phyloP scores from a whole-genome alignment of 2,888 invertebrate species.

The Archaeoteleia sp. region DNA sequence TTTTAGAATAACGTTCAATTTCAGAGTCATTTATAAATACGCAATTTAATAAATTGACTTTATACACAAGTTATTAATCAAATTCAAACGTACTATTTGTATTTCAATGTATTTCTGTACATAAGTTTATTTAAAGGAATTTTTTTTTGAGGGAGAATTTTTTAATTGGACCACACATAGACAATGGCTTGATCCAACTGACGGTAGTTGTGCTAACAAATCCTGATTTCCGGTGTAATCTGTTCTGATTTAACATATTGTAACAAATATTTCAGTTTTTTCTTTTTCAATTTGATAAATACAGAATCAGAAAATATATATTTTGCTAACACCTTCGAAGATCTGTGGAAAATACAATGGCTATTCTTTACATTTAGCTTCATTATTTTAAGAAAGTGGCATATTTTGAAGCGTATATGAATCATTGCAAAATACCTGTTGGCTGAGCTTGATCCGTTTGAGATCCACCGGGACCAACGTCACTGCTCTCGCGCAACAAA shows the following conservation, averaged over 20 bases:
- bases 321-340: constrained; percentile 7
- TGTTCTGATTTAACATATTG: no score
- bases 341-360: constrained; percentile 16
- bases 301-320: constrained; percentile 6
- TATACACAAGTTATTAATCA: no score
- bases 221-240: constrained; percentile 35
- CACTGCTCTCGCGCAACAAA: constrained; percentile 65
- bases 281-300: constrained; percentile 13
- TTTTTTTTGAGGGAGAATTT: no score
- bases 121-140: no score
- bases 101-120: no score
- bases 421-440: constrained; percentile 65
- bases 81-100: no score
- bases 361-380: constrained; percentile 9
- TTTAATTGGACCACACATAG: no score
- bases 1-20: no score
- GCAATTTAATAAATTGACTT: no score
- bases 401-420: constrained; percentile 3
- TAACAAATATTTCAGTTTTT: no score
- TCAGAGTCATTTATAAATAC: no score
- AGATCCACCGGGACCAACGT: constrained; percentile 59
- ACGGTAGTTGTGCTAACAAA: constrained; percentile 59
- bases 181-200: constrained; percentile 74
- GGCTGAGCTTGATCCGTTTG: constrained; percentile 58
- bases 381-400: no score